Base-by-base conservation (phyloP, 2,888 invertebrate genomes). In the Drosophila aldrichi region DNA sequence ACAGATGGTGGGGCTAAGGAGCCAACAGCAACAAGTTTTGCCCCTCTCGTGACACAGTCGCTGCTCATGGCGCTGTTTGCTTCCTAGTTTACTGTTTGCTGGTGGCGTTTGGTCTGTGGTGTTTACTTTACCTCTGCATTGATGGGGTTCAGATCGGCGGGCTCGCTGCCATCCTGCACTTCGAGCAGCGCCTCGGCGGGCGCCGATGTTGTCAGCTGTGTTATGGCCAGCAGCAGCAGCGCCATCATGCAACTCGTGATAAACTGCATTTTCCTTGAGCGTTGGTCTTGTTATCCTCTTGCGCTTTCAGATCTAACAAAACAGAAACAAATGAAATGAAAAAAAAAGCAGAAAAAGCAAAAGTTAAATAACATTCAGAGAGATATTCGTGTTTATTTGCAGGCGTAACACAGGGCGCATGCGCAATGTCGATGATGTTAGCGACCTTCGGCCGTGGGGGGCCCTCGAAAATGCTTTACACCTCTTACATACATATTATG, bases 121-220 rank as follows among this genome's bases (percentile, higher is more conserved):
- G 43, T n/a, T 36, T 60, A 88, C 59, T 69, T 91, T 93, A 93
- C 93, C 93, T 92, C 92, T 65, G 90, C 84, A 71, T 92, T 92
- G 61, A 92, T 90, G 57, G 93, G 93, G 81, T 92, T 93, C 67
- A 93, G 71, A 52, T 92, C 91, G 52, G 57, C 69, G 32, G 79
- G 69, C 10, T 81, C 89, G 60, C 70, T 81, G 64, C 52, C 72
- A 49, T 90, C 89, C 64, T 90, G 84, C 43, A 91, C 65, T n/a
- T 79, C 70, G 36, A 85, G 62, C 58, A 91, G 86, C 52, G 88
- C 79, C 48, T 76, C 86, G 25, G 75, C 65, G 32, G 79, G 79
- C 29, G 82, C 82, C 49, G 79, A 49, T 25, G 59, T 43, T 14
- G 82, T 76, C 51, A 64, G 56, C 18, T 75, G 64, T 58, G 65